Percentiles rank a stretch among this genome's conserved stretches.
These are phyloP conservation scores for Drosophila subsilvestris DNA, from an alignment of 2,888 invertebrate species.

Conservation along the genomic window DNA sequence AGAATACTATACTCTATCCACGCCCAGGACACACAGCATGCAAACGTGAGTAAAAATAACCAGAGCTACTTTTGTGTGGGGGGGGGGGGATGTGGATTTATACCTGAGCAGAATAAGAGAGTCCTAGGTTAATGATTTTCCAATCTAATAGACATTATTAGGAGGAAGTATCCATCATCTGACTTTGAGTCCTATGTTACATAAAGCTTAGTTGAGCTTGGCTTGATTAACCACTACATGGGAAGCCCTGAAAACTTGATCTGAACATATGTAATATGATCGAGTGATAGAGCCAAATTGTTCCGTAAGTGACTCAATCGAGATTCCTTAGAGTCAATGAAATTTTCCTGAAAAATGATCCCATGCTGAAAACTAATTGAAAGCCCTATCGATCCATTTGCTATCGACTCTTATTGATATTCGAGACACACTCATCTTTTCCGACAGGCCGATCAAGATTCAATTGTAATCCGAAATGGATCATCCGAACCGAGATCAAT, in stretches of 20 bases:
- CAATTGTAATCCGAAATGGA: background rate
- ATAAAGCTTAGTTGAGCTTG: no score
- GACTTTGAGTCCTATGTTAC: no score
- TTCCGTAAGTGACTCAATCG: no score
- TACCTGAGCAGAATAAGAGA: background rate
- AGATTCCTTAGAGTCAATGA: no score
- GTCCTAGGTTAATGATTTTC: no score
- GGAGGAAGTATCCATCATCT: no score
- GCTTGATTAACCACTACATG: no score
- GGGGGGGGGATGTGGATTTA: no score
- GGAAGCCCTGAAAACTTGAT: no score
- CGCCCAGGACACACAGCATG: conserved; percentile 19
- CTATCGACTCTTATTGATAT: background rate
- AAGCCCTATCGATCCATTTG: background rate
- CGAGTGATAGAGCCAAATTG: no score
- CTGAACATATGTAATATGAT: no score
- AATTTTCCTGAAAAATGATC: background rate
- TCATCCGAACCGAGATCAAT: background rate
- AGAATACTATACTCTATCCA: conserved; percentile 2
- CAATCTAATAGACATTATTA: no score
- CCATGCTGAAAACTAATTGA: background rate
- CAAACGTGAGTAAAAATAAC: conserved; percentile 27
- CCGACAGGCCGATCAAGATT: background rate
- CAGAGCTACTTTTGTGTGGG: background rate
- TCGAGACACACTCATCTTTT: background rate